Conservation (phyloP, 2,113 vertebrate species). For the Saguinus midas region DNA sequence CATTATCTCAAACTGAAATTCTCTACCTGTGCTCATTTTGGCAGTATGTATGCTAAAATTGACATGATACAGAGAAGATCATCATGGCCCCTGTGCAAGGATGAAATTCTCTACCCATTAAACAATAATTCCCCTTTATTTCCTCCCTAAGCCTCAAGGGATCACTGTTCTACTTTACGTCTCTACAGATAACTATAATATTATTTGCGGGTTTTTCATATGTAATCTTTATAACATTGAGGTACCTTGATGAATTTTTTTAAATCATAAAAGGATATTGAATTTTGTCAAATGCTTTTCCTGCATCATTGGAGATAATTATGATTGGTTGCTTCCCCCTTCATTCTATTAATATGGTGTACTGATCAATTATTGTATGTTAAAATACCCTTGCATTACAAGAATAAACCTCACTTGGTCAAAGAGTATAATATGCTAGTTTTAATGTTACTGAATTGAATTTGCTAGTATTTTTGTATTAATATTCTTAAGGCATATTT, state of each 20-base stretch:
- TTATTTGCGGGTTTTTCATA: neutral
- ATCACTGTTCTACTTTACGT: neutral
- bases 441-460: neutral
- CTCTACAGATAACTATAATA: neutral
- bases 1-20: neutral
- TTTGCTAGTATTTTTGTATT: neutral
- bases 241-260: neutral
- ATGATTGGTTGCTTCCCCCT: neutral
- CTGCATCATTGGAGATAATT: neutral
- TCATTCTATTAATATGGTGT: neutral
- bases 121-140: neutral
- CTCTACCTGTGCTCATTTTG: neutral
- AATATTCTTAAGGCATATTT: neutral
- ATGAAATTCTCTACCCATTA: neutral
- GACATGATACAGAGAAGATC: too few relatives aligned
- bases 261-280: neutral
- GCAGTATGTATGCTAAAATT: too few relatives aligned
- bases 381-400: neutral
- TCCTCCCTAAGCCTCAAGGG: neutral
- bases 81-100: too few relatives aligned
- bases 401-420: neutral
- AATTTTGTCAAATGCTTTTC: neutral
- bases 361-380: neutral
- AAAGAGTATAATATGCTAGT: neutral
- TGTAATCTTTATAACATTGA: neutral